Base-by-base conservation (phyloP, 2,797 vertebrate species). In the Gymnothorax javanicus region DNA sequence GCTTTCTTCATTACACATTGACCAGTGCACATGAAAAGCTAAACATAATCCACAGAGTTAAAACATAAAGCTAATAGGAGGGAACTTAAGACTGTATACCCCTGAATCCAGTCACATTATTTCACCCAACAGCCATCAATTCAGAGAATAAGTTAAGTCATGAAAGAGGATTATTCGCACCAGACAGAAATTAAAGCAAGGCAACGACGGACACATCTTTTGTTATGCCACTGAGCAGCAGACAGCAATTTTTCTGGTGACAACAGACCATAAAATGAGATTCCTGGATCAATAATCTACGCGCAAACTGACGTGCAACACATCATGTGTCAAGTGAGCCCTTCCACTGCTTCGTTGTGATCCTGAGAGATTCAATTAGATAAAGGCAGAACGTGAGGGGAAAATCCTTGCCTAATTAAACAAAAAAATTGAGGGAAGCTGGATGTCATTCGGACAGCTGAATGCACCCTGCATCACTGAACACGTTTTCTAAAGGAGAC, bases 241-340 rank as follows among this genome's bases (percentile, higher is more conserved):
- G 62, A 79, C 58, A n/a, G 52, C n/a, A 33, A 59, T 79, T 86
- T 79, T 52, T 75, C 73, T 43, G 59, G 81, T 8, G 27, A 71
- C 71, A 86, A 73, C 71, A 50, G 71, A 81, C 57, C 85, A 79
- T 58, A 81, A 77, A 86, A 59, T 86, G 73, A 79, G 58, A 86
- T 43, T 79, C 58, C 25, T 6, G 57, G 85, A 86, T 86, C 85
- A 81, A 86, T 79, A 86, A 60, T 50, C 54, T 20, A 52, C 13
- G 20, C 6, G 23, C n/a, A 59, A 59, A 59, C 56, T 57, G 13
- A 59, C 57, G n/a, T 58, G 81, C 23, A 6, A 33, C 20, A 13
- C 57, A 25, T 82, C 13, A 13, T 33, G 12, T 17, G 54, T 25
- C 81, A 83, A 7, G 81, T 2, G 50, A 83, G 81, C 12, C 81